A percentile compares a stretch with the other conserved stretches of the same genome.
Evolutionary conservation across 2,888 invertebrate species (phyloP).

Genomic region (Caradrina kadenii): DNA sequence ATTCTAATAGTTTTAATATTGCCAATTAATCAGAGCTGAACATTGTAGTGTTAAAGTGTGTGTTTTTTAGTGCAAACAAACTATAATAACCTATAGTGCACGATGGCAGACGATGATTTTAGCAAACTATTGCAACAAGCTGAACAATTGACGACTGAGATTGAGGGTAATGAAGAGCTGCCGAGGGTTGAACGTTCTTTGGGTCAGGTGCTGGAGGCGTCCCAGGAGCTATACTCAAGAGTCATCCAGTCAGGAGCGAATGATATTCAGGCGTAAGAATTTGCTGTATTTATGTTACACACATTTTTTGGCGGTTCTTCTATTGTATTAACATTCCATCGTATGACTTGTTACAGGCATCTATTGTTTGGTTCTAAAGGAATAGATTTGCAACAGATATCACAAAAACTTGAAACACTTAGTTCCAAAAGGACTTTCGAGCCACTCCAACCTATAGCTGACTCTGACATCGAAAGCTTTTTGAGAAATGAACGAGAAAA

Average conservation of each 20-base stretch:
- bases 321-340: background rate
- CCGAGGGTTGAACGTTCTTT: slow-evolving; percentile 97
- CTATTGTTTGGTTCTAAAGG: slow-evolving; percentile 97
- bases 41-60: background rate
- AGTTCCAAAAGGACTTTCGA: slow-evolving; percentile 96
- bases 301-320: background rate
- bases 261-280: slow-evolving; percentile 97
- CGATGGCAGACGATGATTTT: slow-evolving; percentile 92
- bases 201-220: slow-evolving; percentile 97
- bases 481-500: slow-evolving; percentile 98
- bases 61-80: slow-evolving; percentile 19
- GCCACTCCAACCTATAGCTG: slow-evolving; percentile 96
- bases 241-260: slow-evolving; percentile 96
- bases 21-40: slow-evolving; percentile 3
- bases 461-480: slow-evolving; percentile 97
- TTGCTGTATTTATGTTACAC: slow-evolving; percentile 10
- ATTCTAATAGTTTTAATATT: slow-evolving; percentile 15
- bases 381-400: slow-evolving; percentile 97
- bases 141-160: slow-evolving; percentile 97
- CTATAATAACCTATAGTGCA: slow-evolving; percentile 76
- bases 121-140: slow-evolving; percentile 97
- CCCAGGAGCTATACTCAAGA: slow-evolving; percentile 96
- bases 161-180: slow-evolving; percentile 95
- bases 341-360: slow-evolving; percentile 90
- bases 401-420: slow-evolving; percentile 96